Evolutionary conservation across 2,888 invertebrate species (phyloP), one percentile per base, ranked within the genome.

Genomic region (Villa cingulata): DNA sequence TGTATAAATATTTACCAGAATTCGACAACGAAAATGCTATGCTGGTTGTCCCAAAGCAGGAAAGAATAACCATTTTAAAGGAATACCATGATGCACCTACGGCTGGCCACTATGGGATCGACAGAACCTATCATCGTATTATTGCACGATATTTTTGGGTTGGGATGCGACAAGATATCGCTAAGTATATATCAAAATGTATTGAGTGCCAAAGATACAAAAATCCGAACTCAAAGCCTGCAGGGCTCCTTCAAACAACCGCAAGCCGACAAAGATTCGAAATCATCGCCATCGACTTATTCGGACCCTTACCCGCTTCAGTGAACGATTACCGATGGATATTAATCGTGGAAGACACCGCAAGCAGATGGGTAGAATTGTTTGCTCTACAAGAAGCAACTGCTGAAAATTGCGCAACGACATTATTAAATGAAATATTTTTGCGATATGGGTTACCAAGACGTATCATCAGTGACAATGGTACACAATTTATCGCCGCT

Each of bases 401-500:
- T 1, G 59, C 62, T 0, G 59, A 59, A 45, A 49, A 43, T 0
- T 63, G 62, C 43, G 60, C 62, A 0, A 41, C 29, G 0, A 53
- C 46, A 0, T 46, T 66, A 0, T 37, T 66, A 0, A 50, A 62
- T 29, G 62, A 65, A 48, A 48, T 63, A 1, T 57, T 66, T 16
- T 34, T 65, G 5, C 50, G 63, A 15, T 65, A 58, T 49, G 64
- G 64, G 1, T 23, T 58, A 57, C 58, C n/a, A n/a, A n/a, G n/a
- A n/a, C n/a, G n/a, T n/a, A n/a, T n/a, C n/a, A n/a, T n/a, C n/a
- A n/a, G n/a, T n/a, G n/a, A n/a, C n/a, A n/a, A n/a, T n/a, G n/a
- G n/a, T n/a, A n/a, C n/a, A n/a, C n/a, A n/a, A n/a, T n/a, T n/a
- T n/a, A n/a, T n/a, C n/a, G n/a, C n/a, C n/a, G n/a, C n/a, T n/a